Base-by-base conservation (phyloP, 2,113 vertebrate species). In the Oreocharis arfaki region DNA sequence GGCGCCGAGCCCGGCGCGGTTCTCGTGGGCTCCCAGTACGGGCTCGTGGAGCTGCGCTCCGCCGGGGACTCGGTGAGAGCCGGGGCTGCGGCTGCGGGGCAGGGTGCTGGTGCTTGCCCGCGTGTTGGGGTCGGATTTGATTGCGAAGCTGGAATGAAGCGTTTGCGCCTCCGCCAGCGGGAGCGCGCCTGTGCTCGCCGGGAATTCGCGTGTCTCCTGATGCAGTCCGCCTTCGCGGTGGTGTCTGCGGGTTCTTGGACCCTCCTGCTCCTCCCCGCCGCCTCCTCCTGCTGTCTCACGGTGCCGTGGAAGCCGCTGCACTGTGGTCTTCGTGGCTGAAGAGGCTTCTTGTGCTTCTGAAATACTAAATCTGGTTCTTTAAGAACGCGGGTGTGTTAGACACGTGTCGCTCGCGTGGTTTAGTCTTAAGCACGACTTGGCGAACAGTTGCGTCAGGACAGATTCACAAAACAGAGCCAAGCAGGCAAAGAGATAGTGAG, bases 41-140 rank as follows among this genome's bases (percentile, higher is more conserved):
- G 98, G 76, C 96, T 99, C 64, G 70, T 97, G 57, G 99, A 99
- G 93, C 97, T 98, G 10, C 97, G 98, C 73, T 97, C 97, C 24
- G 35, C 46, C 37, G 47, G 30, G 30, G 87, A 93, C 87, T 87
- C 96, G 97, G 98, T 98, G 61, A 97, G 97, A 65, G 42, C 35
- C 5, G 27, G 46, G 57, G 42, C 59, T 56, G 59, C 17, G 27
- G 44, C 59, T 27, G 37, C 13, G 24, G 47, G 56, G 26, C 17
- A 33, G n/a, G 39, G 44, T 27, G 70, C 28, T 5, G 21, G 18
- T 32, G 35, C 15, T 74, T 37, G 44, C 12, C 60, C 18, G 35
- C 22, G 7, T 27, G 39, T 10, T 19, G n/a, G n/a, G 9, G 57
- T 26, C 16, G 32, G 64, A 21, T 33, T 33, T 19, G 37, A 3